Conservation (phyloP, 2,113 vertebrate species). For the Gymnogyps californianus region DNA sequence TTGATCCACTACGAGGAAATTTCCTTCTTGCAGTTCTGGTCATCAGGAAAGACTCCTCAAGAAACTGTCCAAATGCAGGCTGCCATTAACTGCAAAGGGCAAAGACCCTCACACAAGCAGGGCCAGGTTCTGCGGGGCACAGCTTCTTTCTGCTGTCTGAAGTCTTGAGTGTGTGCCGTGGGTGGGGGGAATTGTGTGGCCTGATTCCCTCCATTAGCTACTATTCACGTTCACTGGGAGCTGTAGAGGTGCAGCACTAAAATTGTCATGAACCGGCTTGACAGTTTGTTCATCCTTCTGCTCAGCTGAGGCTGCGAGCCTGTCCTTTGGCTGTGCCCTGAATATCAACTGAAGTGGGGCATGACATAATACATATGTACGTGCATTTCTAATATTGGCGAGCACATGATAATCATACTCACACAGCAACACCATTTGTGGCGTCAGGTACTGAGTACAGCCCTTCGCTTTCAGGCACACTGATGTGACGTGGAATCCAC, state of each 20-base stretch:
- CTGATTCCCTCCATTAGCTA: neutral
- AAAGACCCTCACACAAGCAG: neutral
- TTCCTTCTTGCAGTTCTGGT: neutral
- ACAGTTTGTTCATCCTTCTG: neutral
- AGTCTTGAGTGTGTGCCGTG: neutral
- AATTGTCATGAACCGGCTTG: neutral
- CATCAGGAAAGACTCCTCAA: neutral
- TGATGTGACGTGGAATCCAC: neutral
- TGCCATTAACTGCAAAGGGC: neutral
- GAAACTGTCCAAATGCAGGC: neutral
- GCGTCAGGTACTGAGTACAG: neutral
- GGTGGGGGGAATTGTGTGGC: neutral
- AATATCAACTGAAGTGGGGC: neutral
- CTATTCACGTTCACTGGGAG: neutral
- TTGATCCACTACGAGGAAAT: neutral
- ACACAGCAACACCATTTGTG: neutral
- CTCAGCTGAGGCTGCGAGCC: neutral
- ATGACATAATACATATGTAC: neutral
- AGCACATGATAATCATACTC: neutral
- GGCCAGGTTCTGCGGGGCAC: accelerated
- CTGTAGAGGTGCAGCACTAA: neutral
- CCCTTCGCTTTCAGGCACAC: neutral
- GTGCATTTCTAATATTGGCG: neutral
- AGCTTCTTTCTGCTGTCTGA: neutral
- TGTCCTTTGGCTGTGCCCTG: neutral